These are phyloP conservation scores for Isichthys henryi DNA, from an alignment of 2,113 vertebrate species.

Conservation along the genomic window DNA sequence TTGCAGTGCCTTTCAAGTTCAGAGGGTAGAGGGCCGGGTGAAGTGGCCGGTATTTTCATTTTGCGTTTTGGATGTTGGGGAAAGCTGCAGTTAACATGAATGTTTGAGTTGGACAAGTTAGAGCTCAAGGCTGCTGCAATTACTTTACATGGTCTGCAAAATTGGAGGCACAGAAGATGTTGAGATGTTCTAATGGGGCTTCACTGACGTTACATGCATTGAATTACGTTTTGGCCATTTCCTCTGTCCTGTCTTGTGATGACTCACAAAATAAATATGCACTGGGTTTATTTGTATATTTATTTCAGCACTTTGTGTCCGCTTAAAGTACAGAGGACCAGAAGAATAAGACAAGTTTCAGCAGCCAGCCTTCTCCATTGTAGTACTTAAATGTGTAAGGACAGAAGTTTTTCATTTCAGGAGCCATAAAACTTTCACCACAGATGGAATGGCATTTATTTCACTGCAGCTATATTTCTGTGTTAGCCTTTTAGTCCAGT, in stretches of 20 bases:
- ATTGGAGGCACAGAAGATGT: background rate
- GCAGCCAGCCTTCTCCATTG: no score
- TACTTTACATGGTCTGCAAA: background rate
- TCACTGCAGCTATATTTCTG: background rate
- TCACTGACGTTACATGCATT: no score
- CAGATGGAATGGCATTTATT: background rate
- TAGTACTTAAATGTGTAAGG: no score
- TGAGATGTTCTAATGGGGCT: background rate
- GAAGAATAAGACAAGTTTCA: no score
- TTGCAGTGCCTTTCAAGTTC: background rate
- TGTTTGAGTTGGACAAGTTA: background rate
- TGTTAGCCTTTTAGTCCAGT: background rate
- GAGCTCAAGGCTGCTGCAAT: background rate
- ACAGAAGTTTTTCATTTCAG: background rate
- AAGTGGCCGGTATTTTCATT: background rate
- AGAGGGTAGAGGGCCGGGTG: background rate
- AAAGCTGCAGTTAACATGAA: background rate
- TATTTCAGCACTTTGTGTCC: no score
- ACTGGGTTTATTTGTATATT: no score
- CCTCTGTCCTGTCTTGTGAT: no score
- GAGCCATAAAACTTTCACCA: background rate
- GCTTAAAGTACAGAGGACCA: no score
- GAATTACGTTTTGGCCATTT: no score
- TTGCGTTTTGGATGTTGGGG: background rate
- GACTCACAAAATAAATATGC: no score